A percentile compares a stretch with the other conserved stretches of the same genome.
phyloP scores from a whole-genome alignment of 2,888 invertebrate genomes.

The Dascillus cervinus region DNA sequence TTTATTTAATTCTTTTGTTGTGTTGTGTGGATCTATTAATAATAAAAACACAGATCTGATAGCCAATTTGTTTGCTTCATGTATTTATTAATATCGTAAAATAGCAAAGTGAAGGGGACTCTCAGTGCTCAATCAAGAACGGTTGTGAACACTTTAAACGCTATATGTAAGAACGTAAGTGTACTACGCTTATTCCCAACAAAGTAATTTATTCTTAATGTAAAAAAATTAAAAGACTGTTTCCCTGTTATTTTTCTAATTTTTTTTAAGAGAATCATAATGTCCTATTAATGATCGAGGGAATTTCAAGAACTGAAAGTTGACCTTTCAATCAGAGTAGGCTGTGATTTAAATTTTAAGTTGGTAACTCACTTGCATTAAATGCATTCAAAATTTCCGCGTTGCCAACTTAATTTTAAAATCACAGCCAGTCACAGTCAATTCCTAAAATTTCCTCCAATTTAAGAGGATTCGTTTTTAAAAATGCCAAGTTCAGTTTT shows the following conservation, averaged over 20 bases:
- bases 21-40: neutral
- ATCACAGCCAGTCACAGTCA: no score
- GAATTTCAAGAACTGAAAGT: no score
- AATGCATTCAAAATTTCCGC: no score
- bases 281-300: no score
- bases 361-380: no score
- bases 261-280: no score
- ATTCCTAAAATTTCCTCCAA: no score
- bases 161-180: conserved; percentile 10
- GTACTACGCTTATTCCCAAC: conserved; percentile 14
- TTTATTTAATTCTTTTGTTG: neutral
- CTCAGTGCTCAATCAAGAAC: conserved; percentile 31
- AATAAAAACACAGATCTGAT: neutral
- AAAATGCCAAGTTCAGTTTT: no score
- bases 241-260: conserved; percentile 29
- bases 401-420: no score
- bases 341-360: no score
- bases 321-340: no score
- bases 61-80: neutral
- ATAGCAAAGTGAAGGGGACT: conserved; percentile 11
- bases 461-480: no score
- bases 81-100: conserved; percentile 12
- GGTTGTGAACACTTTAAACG: conserved; percentile 34
- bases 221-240: conserved; percentile 29
- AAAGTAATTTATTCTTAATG: conserved; percentile 10